phyloP scores from a whole-genome alignment of 2,888 invertebrate species.

The Callosobruchus maculatus region DNA sequence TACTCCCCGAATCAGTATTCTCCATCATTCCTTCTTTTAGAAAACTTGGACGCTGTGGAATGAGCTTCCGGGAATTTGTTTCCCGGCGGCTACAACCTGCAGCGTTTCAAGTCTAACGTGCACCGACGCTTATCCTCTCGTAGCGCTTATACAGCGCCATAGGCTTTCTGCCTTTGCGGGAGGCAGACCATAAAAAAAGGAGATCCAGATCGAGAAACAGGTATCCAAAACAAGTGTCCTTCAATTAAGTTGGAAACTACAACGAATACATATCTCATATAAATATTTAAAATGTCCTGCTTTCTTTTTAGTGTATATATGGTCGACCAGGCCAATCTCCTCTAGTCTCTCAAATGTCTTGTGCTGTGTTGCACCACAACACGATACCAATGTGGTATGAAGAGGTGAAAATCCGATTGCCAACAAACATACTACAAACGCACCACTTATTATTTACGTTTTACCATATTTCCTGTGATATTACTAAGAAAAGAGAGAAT shows the following conservation, averaged over 20 bases:
- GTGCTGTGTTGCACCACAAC: conserved; percentile 86
- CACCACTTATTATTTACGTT: conserved; percentile 95
- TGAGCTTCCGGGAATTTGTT: too few relatives aligned
- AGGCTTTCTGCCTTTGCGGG: too few relatives aligned
- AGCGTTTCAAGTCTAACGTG: too few relatives aligned
- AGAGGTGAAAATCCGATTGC: conserved; percentile 88
- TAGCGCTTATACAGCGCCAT: too few relatives aligned
- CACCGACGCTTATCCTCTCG: too few relatives aligned
- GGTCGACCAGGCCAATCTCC: conserved; percentile 64
- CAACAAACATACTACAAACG: conserved; percentile 75
- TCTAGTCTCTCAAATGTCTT: conserved; percentile 65
- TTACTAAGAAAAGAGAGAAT: conserved; percentile 70
- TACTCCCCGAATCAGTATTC: too few relatives aligned
- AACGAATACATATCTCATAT: not conserved
- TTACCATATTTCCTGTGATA: conserved; percentile 91
- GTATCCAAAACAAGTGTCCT: too few relatives aligned
- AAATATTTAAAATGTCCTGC: not conserved
- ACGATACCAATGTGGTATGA: conserved; percentile 88
- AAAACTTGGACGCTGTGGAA: too few relatives aligned
- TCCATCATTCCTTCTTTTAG: too few relatives aligned
- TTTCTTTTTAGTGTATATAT: conserved; percentile 63
- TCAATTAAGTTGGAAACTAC: not conserved
- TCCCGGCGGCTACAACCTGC: too few relatives aligned
- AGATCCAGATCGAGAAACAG: too few relatives aligned
- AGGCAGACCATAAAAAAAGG: too few relatives aligned